Evolutionary conservation across 2,113 vertebrate genomes (phyloP), one percentile per base, ranked within the genome.

Genomic region (Pseudopodoces humilis): DNA sequence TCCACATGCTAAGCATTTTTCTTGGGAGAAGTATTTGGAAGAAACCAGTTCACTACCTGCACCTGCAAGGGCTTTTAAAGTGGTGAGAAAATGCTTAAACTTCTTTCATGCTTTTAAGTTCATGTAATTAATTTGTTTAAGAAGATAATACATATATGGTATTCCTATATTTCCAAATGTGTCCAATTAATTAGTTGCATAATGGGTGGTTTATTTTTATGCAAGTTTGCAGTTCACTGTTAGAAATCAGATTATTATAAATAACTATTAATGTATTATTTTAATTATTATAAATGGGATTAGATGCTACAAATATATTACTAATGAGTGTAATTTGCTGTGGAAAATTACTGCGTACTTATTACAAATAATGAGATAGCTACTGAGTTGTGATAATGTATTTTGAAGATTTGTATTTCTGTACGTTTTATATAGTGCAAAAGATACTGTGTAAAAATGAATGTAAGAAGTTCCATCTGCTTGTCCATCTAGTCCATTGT

Each of bases 21-120:
- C 98, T 55, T 99, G 98, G 98, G 98, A 98, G 92, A 98, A 97
- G 85, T 99, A 99, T 85, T 97, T 99, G 95, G 98, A 98, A 96
- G 98, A 99, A 97, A 98, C 98, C 44, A 98, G 97, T 97, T 98
- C 98, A 75, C 97, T 98, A 93, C 98, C 98, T 92, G 98, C 98
- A 86, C 98, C 98, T 95, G 98, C 98, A 86, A 98, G 98, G 80
- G 98, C 98, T 94, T 99, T 99, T 96, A 99, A 99, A 98, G 97
- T 97, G 97, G 98, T 98, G 64, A 98, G 97, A 90, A 81, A 86
- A 63, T 76, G 21, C 55, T 55, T 82, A 13, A 1, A 13, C 46
- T 67, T 49, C 60, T 81, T 65, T 64, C 15, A 58, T 68, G 31
- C 11, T 44, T 83, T 69, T 62, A 77, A 84, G 22, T 62, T n/a